Conservation (phyloP, 2,888 invertebrate species). For the Ochlodes sylvanus region DNA sequence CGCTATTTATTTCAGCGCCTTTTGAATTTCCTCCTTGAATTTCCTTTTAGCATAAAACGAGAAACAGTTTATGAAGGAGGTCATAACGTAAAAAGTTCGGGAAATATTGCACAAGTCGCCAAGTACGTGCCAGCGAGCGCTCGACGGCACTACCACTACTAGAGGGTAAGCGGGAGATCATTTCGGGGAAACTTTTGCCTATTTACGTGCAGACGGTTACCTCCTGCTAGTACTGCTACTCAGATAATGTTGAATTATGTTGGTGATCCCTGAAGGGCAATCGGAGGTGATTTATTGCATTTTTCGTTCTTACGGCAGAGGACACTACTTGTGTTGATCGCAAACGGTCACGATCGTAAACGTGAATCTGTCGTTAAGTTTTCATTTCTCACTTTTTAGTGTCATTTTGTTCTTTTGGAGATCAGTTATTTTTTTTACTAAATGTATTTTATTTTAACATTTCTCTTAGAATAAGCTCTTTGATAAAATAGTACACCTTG, state of each 20-base stretch:
- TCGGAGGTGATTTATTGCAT: neutral
- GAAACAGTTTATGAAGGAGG: conserved; percentile 25
- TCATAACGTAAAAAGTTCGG: conserved; percentile 24
- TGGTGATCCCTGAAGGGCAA: neutral
- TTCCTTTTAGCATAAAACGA: conserved; percentile 25
- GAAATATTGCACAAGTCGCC: conserved; percentile 23
- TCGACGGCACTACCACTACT: neutral
- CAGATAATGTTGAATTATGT: neutral
- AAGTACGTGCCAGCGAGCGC: conserved; percentile 8
- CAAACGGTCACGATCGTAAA: no score
- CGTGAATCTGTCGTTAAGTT: no score
- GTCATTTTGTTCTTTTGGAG: no score
- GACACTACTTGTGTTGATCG: no score
- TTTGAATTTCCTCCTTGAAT: conserved; percentile 11
- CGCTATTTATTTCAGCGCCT: conserved; percentile 16
- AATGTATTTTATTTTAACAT: no score
- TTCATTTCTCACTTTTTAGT: no score
- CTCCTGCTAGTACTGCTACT: neutral
- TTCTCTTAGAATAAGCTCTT: no score
- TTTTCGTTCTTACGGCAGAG: no score
- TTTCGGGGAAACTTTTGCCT: conserved; percentile 11
- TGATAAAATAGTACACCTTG: no score
- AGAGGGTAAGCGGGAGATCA: conserved; percentile 12
- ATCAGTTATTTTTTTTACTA: no score
- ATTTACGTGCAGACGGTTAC: neutral